Conservation (phyloP, 1,140 invertebrate genomes). For the Philotrypesis tridentata region DNA sequence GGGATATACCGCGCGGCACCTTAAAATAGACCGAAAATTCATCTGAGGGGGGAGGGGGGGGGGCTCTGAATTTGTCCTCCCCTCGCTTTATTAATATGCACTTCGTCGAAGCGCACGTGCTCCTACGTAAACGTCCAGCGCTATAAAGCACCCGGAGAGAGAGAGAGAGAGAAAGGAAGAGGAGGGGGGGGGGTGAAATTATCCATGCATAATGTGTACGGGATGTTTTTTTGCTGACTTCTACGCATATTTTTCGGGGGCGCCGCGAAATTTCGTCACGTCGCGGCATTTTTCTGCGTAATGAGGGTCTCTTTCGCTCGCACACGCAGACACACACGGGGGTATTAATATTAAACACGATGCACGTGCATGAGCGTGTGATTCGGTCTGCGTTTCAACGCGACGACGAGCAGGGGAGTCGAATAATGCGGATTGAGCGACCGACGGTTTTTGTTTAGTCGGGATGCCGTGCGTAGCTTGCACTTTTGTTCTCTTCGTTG, state of each 20-base stretch:
- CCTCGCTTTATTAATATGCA: neutral
- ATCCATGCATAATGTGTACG: neutral
- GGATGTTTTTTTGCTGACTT: neutral
- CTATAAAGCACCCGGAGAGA: neutral
- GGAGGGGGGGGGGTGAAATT: neutral
- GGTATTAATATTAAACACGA: neutral
- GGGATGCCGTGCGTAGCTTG: neutral
- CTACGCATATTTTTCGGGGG: neutral
- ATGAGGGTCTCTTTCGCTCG: neutral
- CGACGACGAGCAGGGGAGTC: neutral
- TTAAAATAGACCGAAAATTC: neutral
- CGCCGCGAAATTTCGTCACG: neutral
- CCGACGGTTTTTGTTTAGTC: neutral
- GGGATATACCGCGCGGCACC: neutral
- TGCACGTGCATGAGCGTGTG: neutral
- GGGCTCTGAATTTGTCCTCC: neutral
- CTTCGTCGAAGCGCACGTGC: neutral
- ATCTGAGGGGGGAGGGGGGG: neutral
- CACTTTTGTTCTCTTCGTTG: neutral
- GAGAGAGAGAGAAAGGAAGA: too few relatives aligned
- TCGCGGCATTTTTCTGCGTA: neutral
- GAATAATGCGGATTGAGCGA: neutral
- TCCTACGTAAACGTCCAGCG: neutral
- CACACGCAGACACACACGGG: too few relatives aligned
- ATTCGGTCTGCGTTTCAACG: neutral